phyloP scores from a whole-genome alignment of 2,113 vertebrate genomes.

The Myocastor coypus region DNA sequence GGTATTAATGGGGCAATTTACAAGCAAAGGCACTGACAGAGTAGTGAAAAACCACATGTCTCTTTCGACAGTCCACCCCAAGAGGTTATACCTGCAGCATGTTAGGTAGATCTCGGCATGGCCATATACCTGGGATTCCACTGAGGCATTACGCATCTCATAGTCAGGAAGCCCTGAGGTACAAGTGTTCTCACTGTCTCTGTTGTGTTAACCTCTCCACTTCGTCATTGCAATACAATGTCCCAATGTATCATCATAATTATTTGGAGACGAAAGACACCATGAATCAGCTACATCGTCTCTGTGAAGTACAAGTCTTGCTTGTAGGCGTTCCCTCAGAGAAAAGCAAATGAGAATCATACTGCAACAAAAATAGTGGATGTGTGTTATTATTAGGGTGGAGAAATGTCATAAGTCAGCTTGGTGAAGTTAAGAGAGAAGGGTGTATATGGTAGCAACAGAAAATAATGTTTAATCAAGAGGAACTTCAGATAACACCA shows the following conservation, averaged over 20 bases:
- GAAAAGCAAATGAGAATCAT: background rate
- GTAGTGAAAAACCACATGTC: background rate
- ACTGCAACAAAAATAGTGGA: background rate
- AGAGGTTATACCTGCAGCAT: background rate
- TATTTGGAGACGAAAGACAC: background rate
- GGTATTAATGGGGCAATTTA: background rate
- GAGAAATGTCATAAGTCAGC: too few species aligned
- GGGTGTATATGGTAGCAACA: background rate
- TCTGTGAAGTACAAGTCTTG: background rate
- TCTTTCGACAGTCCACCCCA: background rate
- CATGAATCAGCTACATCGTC: background rate
- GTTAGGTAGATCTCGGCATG: background rate
- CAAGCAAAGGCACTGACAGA: background rate
- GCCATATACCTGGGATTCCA: background rate
- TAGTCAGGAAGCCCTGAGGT: background rate
- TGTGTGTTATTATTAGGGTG: background rate
- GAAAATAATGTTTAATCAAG: background rate
- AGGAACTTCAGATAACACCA: background rate
- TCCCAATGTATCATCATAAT: background rate
- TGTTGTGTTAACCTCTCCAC: background rate
- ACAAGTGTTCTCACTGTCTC: background rate
- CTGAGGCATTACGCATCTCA: background rate
- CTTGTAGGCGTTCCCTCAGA: background rate
- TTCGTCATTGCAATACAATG: background rate
- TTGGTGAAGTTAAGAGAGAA: background rate